Evolutionary conservation across 2,888 invertebrate genomes (phyloP), one percentile per base, ranked within the genome.

Genomic region (Drosophila prolongata): DNA sequence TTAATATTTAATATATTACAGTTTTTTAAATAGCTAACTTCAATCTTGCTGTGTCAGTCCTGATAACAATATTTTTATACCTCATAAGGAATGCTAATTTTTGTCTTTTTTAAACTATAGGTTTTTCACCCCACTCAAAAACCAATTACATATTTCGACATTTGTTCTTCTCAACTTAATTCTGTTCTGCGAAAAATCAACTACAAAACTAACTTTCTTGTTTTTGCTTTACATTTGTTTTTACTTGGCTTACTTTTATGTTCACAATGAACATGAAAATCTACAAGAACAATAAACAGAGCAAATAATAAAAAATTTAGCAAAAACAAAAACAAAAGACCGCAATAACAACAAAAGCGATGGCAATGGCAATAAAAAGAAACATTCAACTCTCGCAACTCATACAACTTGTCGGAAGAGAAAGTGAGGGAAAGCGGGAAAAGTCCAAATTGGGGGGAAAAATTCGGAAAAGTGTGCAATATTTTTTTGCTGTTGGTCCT

Each of bases 401-500:
- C 72, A 68, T 62, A 71, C 64, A 75, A 67, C 65, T 69, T 69
- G 70, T 40, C 55, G 46, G 44, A 27, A 54, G 37, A 16, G 37
- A 14, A 43, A 13, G 50, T 9, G 38, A 37, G 16, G 60, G 13
- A 35, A 49, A 49, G 59, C 43, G 68, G 37, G 11, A 34, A 46
- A 55, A 30, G 38, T 34, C 44, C n/a, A 69, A 65, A 70, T 57
- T 69, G 65, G 38, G 19, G 14, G 37, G 46, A 59, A 52, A 53
- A 40, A 38, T 57, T 72, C 65, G 80, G 34, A 64, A 80, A 89
- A 78, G 79, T 83, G 89, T 85, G 88, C 89, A 78, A 85, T 68
- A 68, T 70, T 75, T 75, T 47, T 53, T 67, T 55, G 79, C 61
- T 27, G 46, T 46, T 52, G 53, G 49, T 58, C 71, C 60, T 58